Conservation (phyloP, 2,797 vertebrate genomes). For the Coccyzus lansbergi region DNA sequence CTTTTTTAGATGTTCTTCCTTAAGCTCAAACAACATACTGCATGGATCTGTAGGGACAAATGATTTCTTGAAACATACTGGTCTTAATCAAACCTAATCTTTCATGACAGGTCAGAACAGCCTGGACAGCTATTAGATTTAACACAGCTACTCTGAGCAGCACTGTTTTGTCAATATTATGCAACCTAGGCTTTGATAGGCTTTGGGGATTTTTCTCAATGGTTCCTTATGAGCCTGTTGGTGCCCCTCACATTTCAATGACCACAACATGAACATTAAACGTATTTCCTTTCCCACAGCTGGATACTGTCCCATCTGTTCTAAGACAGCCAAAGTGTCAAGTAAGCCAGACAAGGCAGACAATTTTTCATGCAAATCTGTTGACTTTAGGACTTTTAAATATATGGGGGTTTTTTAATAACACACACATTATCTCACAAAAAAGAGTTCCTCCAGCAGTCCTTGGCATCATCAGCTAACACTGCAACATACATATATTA, state of each 20-base stretch:
- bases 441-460: conserved; percentile 37
- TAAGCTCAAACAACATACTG: conserved; percentile 34
- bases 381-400: conserved; percentile 67
- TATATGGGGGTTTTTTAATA: conserved; percentile 65
- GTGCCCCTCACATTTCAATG: conserved; percentile 54
- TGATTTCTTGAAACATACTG: conserved; percentile 25
- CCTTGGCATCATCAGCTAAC: conserved; percentile 7
- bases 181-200: conserved; percentile 45
- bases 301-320: conserved; percentile 65
- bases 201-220: conserved; percentile 58
- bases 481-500: not conserved
- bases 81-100: conserved; percentile 49
- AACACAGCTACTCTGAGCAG: conserved; percentile 34
- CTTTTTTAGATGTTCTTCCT: conserved; percentile 8
- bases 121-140: conserved; percentile 15
- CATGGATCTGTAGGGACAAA: not conserved
- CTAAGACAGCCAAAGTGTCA: conserved; percentile 62
- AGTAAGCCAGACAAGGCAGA: conserved; percentile 48
- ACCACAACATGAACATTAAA: conserved; percentile 38
- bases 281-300: conserved; percentile 67
- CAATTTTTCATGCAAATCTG: conserved; percentile 66
- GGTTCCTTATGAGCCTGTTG: conserved; percentile 32
- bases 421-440: conserved; percentile 47
- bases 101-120: conserved; percentile 29
- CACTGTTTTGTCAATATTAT: conserved; percentile 34